Percentiles rank a stretch among this genome's conserved stretches.
phyloP scores from a whole-genome alignment of 2,888 invertebrate genomes.

The Ceriagrion tenellum region DNA sequence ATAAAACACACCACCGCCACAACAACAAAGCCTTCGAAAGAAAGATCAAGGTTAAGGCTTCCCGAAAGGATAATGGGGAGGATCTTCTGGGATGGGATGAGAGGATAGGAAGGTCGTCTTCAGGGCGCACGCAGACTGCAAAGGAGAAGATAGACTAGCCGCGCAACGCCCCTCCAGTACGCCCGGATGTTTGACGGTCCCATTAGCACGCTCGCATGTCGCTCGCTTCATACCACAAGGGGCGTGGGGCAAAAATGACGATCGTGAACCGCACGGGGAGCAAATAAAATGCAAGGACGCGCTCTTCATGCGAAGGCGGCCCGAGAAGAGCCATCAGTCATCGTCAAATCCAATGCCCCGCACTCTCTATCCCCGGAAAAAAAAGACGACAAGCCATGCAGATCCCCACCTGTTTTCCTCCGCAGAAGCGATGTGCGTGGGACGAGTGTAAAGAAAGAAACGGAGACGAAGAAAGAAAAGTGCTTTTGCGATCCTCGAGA shows the following conservation, averaged over 20 bases:
- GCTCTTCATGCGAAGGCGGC: neutral
- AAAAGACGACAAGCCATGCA: neutral
- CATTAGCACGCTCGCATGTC: neutral
- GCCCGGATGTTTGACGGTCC: constrained; percentile 35
- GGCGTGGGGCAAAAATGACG: neutral
- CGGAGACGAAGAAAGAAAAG: neutral
- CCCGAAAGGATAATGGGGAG: neutral
- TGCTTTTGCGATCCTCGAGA: neutral
- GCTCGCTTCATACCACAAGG: neutral
- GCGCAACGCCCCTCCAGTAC: constrained; percentile 8
- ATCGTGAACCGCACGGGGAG: neutral
- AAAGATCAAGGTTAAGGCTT: constrained; percentile 60
- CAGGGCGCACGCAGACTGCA: neutral
- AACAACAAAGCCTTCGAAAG: constrained; percentile 10
- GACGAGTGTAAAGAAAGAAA: neutral
- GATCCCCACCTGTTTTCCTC: neutral
- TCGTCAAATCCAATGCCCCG: neutral
- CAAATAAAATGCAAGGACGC: neutral
- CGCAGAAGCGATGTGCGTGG: neutral
- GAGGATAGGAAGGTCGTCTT: neutral
- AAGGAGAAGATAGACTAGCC: neutral
- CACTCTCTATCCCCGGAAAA: constrained; percentile 1
- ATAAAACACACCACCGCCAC: neutral
- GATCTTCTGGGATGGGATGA: neutral
- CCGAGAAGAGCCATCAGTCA: neutral